A percentile compares a stretch with the other conserved stretches of the same genome.
Evolutionary conservation across 2,113 vertebrate genomes (phyloP).

Genomic region (Osmerus eperlanus): DNA sequence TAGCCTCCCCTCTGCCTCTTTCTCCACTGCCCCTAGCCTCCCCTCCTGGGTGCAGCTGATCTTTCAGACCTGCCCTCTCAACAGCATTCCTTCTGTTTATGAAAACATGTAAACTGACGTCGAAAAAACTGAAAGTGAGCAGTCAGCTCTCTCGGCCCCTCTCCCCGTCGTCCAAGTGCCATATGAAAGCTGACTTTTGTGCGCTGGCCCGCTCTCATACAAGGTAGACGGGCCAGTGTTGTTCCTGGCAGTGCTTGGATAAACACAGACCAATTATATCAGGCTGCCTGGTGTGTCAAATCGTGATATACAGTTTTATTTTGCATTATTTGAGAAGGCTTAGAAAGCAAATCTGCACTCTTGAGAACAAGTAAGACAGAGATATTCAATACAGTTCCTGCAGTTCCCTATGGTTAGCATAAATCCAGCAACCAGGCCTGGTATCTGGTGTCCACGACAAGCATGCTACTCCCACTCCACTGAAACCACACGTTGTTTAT

Average conservation of each 20-base stretch:
- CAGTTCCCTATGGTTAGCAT: constrained; percentile 35
- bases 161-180: constrained; percentile 45
- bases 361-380: constrained; percentile 38
- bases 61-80: constrained; percentile 35
- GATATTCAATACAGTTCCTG: constrained; percentile 33
- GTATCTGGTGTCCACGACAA: constrained; percentile 41
- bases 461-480: constrained; percentile 18
- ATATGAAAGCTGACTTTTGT: constrained; percentile 71
- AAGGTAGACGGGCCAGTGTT: constrained; percentile 57
- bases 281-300: constrained; percentile 49
- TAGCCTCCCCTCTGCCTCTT: constrained; percentile 43
- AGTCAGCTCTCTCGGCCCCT: constrained; percentile 58
- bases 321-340: constrained; percentile 56
- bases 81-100: constrained; percentile 63
- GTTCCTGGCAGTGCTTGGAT: constrained; percentile 61
- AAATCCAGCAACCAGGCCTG: constrained; percentile 35
- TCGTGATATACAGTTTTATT: constrained; percentile 58
- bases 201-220: constrained; percentile 41
- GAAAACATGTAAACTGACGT: constrained; percentile 65
- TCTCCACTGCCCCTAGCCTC: constrained; percentile 18
- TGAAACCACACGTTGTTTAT: too few species aligned
- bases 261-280: constrained; percentile 61
- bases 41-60: not conserved
- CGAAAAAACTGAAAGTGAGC: constrained; percentile 59
- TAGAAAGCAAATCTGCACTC: constrained; percentile 41